Conservation (phyloP, 2,113 vertebrate genomes). For the Rhombomys opimus region DNA sequence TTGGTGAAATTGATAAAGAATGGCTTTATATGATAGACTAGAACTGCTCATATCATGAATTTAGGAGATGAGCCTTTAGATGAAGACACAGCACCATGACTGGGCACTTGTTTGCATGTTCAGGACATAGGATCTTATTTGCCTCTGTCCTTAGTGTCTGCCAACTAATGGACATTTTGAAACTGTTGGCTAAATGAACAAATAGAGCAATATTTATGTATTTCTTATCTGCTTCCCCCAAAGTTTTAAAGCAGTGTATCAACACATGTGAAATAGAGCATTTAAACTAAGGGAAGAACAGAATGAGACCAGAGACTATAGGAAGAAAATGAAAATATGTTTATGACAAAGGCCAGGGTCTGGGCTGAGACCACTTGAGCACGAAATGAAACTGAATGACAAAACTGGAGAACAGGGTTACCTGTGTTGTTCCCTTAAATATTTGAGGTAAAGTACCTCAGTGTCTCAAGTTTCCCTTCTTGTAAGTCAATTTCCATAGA, state of each 20-base stretch:
- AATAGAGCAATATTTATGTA: slow-evolving; percentile 22
- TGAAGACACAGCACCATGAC: too few species aligned
- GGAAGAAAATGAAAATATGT: slow-evolving; percentile 28
- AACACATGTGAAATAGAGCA: background rate
- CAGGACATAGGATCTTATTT: background rate
- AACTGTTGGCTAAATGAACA: background rate
- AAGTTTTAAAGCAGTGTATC: background rate
- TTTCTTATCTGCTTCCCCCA: slow-evolving; percentile 43
- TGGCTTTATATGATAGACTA: background rate
- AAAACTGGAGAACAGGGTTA: background rate
- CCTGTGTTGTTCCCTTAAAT: background rate
- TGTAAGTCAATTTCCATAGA: background rate
- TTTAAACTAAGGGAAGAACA: slow-evolving; percentile 46
- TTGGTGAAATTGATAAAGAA: background rate
- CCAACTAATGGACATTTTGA: background rate
- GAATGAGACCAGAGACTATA: background rate
- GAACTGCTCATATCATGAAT: background rate
- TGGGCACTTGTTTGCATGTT: background rate
- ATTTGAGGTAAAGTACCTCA: background rate
- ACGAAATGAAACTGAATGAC: background rate
- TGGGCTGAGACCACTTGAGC: background rate
- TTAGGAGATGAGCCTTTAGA: background rate
- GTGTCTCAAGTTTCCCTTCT: too few species aligned
- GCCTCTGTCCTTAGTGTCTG: background rate
- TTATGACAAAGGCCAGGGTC: background rate